phyloP scores from a whole-genome alignment of 30 jellyfish, hydroid and myxozoan species.

The Rhopilema esculentum region DNA sequence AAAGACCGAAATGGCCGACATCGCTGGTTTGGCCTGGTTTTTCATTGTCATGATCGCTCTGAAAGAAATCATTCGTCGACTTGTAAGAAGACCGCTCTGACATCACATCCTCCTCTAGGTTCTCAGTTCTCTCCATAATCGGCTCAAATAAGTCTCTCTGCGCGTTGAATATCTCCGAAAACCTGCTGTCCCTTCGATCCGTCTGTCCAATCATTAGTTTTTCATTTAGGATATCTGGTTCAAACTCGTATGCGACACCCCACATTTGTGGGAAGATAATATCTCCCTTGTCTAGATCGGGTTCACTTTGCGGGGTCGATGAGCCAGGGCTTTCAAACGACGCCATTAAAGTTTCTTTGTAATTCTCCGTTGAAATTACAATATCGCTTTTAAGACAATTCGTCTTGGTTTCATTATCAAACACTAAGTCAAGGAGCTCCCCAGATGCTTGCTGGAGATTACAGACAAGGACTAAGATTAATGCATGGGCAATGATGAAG shows the following conservation, averaged over 20 bases:
- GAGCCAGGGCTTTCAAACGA: conserved; percentile 57
- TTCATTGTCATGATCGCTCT: neutral
- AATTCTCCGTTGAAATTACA: conserved; percentile 1
- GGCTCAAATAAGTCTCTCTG: conserved; percentile 63
- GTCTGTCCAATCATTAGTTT: conserved; percentile 14
- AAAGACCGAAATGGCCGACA: neutral
- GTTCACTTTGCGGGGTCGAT: conserved; percentile 26
- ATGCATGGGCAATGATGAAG: conserved; percentile 34
- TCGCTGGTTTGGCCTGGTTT: neutral
- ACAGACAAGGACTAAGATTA: conserved; percentile 29
- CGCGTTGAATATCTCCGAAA: conserved; percentile 61
- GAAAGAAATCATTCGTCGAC: conserved; percentile 38
- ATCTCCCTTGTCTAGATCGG: conserved; percentile 12
- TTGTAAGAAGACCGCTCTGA: conserved; percentile 57
- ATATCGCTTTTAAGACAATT: conserved; percentile 12
- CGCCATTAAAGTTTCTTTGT: conserved; percentile 67
- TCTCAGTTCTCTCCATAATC: conserved; percentile 40
- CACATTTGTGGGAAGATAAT: conserved; percentile 52
- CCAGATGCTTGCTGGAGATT: conserved; percentile 41
- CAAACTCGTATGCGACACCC: conserved; percentile 33
- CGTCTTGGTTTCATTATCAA: neutral
- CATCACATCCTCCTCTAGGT: conserved; percentile 24
- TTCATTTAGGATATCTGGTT: conserved; percentile 29
- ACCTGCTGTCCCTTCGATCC: conserved; percentile 47
- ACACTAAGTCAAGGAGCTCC: conserved; percentile 22